A percentile compares a stretch with the other conserved stretches of the same genome.
Evolutionary conservation across 2,888 invertebrate species (phyloP).

Genomic region (Venustoraphidia nigricollis): DNA sequence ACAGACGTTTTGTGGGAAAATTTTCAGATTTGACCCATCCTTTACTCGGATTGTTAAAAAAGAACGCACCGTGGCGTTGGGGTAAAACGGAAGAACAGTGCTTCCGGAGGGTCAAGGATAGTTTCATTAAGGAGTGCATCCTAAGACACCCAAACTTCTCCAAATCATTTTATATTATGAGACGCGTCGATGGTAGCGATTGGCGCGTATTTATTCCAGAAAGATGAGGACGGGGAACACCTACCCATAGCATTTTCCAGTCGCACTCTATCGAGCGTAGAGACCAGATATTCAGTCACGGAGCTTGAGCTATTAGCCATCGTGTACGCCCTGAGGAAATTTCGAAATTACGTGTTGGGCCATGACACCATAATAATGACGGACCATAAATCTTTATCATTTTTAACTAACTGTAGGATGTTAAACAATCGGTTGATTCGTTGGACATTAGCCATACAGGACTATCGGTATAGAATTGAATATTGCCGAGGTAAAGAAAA

Average conservation of each 20-base stretch:
- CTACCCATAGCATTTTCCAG: conserved; percentile 4
- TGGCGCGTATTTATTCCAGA: conserved; percentile 6
- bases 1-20: too few relatives aligned
- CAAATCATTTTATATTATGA: conserved; percentile 2
- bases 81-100: neutral
- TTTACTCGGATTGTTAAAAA: neutral
- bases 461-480: neutral
- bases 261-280: neutral
- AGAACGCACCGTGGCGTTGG: conserved; percentile 3
- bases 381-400: neutral
- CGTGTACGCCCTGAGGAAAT: neutral
- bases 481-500: neutral
- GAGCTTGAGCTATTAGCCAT: neutral
- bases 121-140: neutral
- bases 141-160: conserved; percentile 2
- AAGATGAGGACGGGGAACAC: neutral
- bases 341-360: neutral
- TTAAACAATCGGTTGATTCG: neutral
- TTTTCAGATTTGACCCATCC: too few relatives aligned
- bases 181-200: conserved; percentile 6
- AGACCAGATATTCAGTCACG: neutral
- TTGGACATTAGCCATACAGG: neutral
- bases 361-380: neutral
- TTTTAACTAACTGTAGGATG: neutral
- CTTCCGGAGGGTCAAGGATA: conserved; percentile 3